Evolutionary conservation across 2,797 vertebrate species (phyloP).

Genomic region (Dipus sagitta): DNA sequence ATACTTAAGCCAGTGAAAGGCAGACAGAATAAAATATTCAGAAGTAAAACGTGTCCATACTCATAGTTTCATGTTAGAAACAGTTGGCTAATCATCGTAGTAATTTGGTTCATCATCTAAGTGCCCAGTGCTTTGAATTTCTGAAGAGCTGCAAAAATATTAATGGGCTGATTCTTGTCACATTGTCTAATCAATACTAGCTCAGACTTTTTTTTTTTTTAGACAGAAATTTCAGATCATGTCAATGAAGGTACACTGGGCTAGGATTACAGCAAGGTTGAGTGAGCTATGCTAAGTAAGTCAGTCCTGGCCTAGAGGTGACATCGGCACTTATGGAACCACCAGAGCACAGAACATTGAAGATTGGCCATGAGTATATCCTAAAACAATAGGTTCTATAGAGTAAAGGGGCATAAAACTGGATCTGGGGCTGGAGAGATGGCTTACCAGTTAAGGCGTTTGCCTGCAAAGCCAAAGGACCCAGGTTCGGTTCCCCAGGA

Average conservation of each 20-base stretch:
- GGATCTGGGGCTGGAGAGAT: not conserved
- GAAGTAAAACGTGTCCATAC: constrained; percentile 84
- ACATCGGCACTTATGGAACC: not conserved
- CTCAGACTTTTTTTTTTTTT: constrained; percentile 23
- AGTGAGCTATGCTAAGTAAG: not conserved
- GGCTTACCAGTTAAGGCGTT: too few species aligned
- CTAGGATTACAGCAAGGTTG: not conserved
- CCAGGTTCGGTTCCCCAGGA: too few species aligned
- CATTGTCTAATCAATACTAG: constrained; percentile 6
- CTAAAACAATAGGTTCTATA: not conserved
- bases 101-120: constrained; percentile 54
- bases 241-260: not conserved
- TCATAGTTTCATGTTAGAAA: constrained; percentile 75
- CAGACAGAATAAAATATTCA: constrained; percentile 79
- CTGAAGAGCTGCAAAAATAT: constrained; percentile 47
- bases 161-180: not conserved
- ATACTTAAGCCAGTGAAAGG: constrained; percentile 81
- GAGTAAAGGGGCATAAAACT: not conserved
- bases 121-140: constrained; percentile 38
- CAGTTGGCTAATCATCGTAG: constrained; percentile 70
- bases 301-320: not conserved
- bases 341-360: not conserved
- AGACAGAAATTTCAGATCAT: constrained; percentile 6
- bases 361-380: not conserved
- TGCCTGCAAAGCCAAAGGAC: too few species aligned